Conservation (phyloP, 1,140 invertebrate genomes). For the Apolygus lucorum region DNA sequence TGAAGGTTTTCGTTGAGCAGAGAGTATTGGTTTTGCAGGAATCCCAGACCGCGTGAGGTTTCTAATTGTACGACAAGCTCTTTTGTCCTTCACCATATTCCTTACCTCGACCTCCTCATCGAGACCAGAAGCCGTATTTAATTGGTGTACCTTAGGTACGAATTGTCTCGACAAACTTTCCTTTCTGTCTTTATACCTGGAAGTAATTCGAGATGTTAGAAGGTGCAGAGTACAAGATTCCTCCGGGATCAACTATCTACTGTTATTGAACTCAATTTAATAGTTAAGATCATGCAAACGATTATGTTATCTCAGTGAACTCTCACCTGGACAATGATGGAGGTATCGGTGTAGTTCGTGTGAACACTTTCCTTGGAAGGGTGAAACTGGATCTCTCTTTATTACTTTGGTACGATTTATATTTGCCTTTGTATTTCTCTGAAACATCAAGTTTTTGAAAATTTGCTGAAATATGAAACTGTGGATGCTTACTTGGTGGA, state of each 20-base stretch:
- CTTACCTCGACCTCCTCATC: too few species aligned
- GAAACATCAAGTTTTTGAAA: neutral
- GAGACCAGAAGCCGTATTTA: too few species aligned
- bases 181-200: slow-evolving; percentile 21
- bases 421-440: slow-evolving; percentile 10
- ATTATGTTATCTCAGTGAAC: neutral
- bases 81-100: too few species aligned
- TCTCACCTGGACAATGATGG: slow-evolving; percentile 18
- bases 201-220: neutral
- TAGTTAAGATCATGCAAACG: too few species aligned
- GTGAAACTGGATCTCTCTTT: slow-evolving; percentile 15
- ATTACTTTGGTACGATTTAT: neutral
- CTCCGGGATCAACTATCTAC: too few species aligned
- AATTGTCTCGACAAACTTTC: neutral
- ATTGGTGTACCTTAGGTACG: too few species aligned
- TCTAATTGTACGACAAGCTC: too few species aligned
- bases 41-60: too few species aligned
- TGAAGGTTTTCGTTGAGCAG: too few species aligned
- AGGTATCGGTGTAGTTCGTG: slow-evolving; percentile 1
- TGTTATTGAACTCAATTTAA: neutral
- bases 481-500: too few species aligned
- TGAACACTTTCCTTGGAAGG: slow-evolving; percentile 17
- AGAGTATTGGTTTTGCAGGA: too few species aligned
- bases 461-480: too few species aligned
- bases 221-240: neutral